phyloP scores from a whole-genome alignment of 1,140 invertebrate species.

The Ips typographus region DNA sequence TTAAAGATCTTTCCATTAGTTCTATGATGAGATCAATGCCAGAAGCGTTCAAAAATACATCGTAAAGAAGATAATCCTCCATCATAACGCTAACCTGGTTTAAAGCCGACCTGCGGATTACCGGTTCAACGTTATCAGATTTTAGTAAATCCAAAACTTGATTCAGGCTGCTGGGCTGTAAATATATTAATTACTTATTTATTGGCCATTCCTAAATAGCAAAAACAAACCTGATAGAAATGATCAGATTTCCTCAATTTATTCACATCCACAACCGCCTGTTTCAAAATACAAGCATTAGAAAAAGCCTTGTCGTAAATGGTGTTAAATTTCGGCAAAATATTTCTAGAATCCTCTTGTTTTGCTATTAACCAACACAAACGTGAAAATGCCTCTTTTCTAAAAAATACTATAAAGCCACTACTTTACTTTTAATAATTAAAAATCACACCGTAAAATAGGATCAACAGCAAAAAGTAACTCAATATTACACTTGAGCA shows the following conservation, averaged over 20 bases:
- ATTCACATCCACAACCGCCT: slow-evolving; percentile 43
- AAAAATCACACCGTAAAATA: slow-evolving; percentile 36
- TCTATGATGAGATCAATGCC: slow-evolving; percentile 46
- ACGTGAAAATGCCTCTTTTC: slow-evolving; percentile 57
- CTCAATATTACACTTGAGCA: slow-evolving; percentile 55
- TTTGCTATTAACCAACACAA: slow-evolving; percentile 56
- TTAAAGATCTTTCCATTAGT: slow-evolving; percentile 55
- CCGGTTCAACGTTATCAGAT: slow-evolving; percentile 55
- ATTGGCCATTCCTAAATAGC: neutral
- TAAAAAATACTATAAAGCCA: slow-evolving; percentile 10
- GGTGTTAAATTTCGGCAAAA: slow-evolving; percentile 55
- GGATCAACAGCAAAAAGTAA: slow-evolving; percentile 54
- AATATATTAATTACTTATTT: neutral
- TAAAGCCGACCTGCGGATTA: slow-evolving; percentile 59
- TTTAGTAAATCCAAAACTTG: slow-evolving; percentile 54
- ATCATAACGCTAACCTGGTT: slow-evolving; percentile 62
- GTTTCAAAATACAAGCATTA: slow-evolving; percentile 52
- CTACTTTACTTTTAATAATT: too few relatives aligned
- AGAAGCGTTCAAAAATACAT: slow-evolving; percentile 53
- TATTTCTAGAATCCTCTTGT: slow-evolving; percentile 51
- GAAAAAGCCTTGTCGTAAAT: slow-evolving; percentile 53
- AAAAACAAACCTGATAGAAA: slow-evolving; percentile 47
- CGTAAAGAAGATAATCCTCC: slow-evolving; percentile 58
- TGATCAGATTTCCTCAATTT: slow-evolving; percentile 42
- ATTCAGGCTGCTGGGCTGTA: slow-evolving; percentile 50